Base-by-base conservation (phyloP, 2,888 invertebrate species). In the Pandemis heparana region DNA sequence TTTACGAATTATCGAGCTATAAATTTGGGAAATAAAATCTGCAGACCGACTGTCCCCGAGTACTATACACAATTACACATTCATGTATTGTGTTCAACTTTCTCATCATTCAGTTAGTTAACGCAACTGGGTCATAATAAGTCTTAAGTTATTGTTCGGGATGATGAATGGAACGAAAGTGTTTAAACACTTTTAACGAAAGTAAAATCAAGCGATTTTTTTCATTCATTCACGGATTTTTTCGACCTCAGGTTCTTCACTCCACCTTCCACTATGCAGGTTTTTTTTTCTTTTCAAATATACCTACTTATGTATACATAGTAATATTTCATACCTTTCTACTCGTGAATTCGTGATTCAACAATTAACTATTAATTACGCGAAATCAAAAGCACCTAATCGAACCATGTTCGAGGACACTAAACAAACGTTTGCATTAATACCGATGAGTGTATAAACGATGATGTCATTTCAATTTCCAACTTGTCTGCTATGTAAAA, bases 11-110 rank as follows among this genome's bases (percentile, higher is more conserved):
- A 71, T 71, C 65, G 59, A 59, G 46, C 23, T 67, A 68, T 69
- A 75, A 72, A 75, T 73, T 39, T 59, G 66, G 10, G 66, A 71
- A 71, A 70, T 60, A 70, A 74, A 63, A 74, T 74, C 68, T 63
- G 63, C 68, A 64, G 73, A 69, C 64, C 14, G 64, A 56, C 7
- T 70, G 69, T 69, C 74, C 18, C 18, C 74, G 43, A 32, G 64
- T 69, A 51, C 48, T 66, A 48, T n/a, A 48, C n/a, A n/a, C n/a
- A n/a, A 5, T 12, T 64, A 65, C 65, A 61, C 65, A 61, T 74
- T 38, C 56, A n/a, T n/a, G n/a, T n/a, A n/a, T n/a, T 41, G 43
- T 39, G 64, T 61, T 64, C 51, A 70, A 70, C 74, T 70, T 74
- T 74, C 70, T 53, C 70, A 74, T 65, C 60, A 61, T 65, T 74